Conservation (phyloP, 2,888 invertebrate genomes). For the Allolobophora icterica region DNA sequence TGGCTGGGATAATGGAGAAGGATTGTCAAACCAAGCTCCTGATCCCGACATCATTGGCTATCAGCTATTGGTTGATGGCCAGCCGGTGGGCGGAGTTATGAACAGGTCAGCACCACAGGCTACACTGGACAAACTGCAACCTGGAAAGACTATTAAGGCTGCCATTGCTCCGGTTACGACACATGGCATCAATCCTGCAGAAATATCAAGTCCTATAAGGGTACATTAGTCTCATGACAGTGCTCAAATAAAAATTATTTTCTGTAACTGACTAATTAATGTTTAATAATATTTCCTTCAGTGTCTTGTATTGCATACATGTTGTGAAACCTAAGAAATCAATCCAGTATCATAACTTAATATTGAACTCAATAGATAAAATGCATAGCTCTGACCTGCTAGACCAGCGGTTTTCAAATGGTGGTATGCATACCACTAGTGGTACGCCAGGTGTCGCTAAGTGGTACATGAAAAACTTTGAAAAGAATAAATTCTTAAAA, state of each 20-base stretch:
- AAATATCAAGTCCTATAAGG: not conserved
- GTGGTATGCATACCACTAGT: too few species aligned
- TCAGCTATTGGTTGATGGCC: slow-evolving; percentile 60
- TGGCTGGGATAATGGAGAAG: slow-evolving; percentile 58
- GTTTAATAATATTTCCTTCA: not conserved
- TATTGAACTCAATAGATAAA: not conserved
- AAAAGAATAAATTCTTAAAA: too few species aligned
- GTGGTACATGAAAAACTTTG: too few species aligned
- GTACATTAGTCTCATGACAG: not conserved
- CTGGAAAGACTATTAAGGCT: slow-evolving; percentile 57
- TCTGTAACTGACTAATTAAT: not conserved
- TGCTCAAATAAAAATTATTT: not conserved
- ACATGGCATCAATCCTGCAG: slow-evolving; percentile 42
- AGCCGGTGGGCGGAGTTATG: slow-evolving; percentile 57
- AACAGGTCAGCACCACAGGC: slow-evolving; percentile 55
- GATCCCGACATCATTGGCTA: slow-evolving; percentile 59
- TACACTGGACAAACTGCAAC: slow-evolving; percentile 61
- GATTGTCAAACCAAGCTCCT: slow-evolving; percentile 54
- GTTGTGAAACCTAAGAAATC: not conserved
- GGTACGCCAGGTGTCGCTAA: too few species aligned
- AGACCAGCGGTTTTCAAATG: too few species aligned
- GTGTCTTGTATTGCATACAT: not conserved
- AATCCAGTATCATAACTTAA: not conserved
- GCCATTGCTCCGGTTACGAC: slow-evolving; percentile 58
- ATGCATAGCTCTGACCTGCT: not conserved